A percentile compares a stretch with the other conserved stretches of the same genome.
phyloP scores from a whole-genome alignment of 2,113 vertebrate genomes.

The Rhinoderma darwinii region DNA sequence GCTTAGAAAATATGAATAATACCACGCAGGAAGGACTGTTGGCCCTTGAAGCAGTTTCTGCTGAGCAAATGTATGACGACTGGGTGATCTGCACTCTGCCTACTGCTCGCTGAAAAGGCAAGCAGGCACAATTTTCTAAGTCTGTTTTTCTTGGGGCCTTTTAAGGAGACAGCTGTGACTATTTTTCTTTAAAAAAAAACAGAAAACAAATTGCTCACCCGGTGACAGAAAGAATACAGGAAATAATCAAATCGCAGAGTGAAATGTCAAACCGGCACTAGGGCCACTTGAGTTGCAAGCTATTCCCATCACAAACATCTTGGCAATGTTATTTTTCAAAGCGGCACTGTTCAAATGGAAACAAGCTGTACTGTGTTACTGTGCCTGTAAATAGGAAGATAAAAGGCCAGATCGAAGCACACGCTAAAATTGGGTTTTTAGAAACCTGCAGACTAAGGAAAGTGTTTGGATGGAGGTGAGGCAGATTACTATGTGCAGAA shows the following conservation, averaged over 20 bases:
- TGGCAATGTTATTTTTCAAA: constrained; percentile 54
- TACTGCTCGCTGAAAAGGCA: constrained; percentile 37
- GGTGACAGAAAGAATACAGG: constrained; percentile 29
- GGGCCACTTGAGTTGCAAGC: constrained; percentile 49
- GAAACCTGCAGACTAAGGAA: constrained; percentile 41
- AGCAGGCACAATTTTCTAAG: constrained; percentile 26
- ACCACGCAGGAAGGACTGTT: constrained; percentile 22
- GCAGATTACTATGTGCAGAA: constrained; percentile 41
- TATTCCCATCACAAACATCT: constrained; percentile 45
- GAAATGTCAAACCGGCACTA: constrained; percentile 34
- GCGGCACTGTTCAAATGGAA: constrained; percentile 45
- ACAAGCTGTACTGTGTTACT: constrained; percentile 31
- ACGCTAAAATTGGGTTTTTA: constrained; percentile 41
- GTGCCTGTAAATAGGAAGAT: constrained; percentile 47
- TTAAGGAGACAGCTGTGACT: constrained; percentile 47
- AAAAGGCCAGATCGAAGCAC: constrained; percentile 41
- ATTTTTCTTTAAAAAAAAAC: constrained; percentile 17
- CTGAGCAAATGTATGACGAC: constrained; percentile 42
- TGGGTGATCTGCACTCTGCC: not conserved
- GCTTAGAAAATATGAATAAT: constrained; percentile 45
- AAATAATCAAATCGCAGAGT: constrained; percentile 47
- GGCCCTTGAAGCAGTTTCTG: not conserved
- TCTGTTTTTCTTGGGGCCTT: constrained; percentile 11
- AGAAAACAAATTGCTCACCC: constrained; percentile 16
- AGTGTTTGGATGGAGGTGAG: constrained; percentile 23